Percentiles rank a stretch among this genome's conserved stretches.
Conservation (phyloP, 1,140 invertebrate genomes). For the Drosophila nasuta region DNA sequence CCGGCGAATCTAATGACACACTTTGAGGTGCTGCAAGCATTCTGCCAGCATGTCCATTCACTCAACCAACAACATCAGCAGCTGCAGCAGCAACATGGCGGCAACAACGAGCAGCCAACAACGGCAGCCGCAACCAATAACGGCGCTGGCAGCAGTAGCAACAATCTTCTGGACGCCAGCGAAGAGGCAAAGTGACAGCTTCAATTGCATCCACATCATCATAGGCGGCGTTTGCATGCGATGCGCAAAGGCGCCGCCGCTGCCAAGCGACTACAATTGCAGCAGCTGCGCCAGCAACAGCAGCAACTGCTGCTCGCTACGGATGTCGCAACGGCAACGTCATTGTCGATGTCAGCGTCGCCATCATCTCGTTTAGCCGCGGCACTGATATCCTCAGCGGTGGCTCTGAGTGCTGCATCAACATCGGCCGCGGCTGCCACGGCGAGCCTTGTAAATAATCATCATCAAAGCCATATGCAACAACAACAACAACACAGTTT, state of each 20-base stretch:
- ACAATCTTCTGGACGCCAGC: conserved; percentile 63
- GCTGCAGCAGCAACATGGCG: conserved; percentile 46
- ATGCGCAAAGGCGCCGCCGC: conserved; percentile 73
- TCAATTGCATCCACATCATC: conserved; percentile 76
- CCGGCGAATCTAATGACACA: conserved; percentile 88
- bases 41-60: conserved; percentile 84
- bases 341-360: conserved; percentile 28
- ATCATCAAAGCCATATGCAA: conserved; percentile 76
- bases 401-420: conserved; percentile 66
- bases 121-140: conserved; percentile 40
- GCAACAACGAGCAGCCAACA: conserved; percentile 42
- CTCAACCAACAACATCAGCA: conserved; percentile 69
- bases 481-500: conserved; percentile 31
- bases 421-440: conserved; percentile 51
- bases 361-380: conserved; percentile 67
- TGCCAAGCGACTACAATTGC: conserved; percentile 68
- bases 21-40: conserved; percentile 89
- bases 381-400: conserved; percentile 72
- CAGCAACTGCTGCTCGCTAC: conserved; percentile 59
- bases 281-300: conserved; percentile 68
- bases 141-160: conserved; percentile 56
- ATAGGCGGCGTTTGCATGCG: conserved; percentile 77
- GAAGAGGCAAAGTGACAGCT: conserved; percentile 84
- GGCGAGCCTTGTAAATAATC: conserved; percentile 81
- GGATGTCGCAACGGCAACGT: conserved; percentile 30